A percentile compares a stretch with the other conserved stretches of the same genome.
phyloP scores from a whole-genome alignment of 2,888 invertebrate species.

The Chironomus riparius region DNA sequence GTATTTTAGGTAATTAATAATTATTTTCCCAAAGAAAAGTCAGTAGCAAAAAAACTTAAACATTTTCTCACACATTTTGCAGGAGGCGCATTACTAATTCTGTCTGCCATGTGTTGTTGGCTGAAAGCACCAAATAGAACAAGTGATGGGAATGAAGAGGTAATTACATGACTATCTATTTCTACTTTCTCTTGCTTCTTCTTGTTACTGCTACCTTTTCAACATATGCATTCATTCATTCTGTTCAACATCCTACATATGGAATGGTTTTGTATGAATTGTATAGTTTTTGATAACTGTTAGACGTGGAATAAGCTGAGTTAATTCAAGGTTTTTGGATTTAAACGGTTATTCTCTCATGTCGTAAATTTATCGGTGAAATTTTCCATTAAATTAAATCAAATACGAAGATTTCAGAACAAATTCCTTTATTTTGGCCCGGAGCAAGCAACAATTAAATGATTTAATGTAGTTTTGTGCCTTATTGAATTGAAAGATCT shows the following conservation, averaged over 20 bases:
- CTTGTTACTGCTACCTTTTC: background rate
- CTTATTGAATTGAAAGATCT: no score
- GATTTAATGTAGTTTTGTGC: no score
- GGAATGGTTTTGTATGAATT: no score
- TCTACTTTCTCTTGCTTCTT: background rate
- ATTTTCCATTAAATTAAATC: no score
- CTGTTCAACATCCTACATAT: background rate
- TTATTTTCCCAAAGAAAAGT: background rate
- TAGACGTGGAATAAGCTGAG: no score
- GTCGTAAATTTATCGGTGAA: no score
- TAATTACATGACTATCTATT: conserved; percentile 30
- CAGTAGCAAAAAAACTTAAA: background rate
- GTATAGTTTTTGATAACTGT: no score
- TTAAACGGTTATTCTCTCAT: no score
- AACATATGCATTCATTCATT: background rate
- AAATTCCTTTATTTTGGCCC: no score
- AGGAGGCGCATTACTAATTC: conserved; percentile 62
- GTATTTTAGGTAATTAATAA: conserved; percentile 45
- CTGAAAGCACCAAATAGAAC: conserved; percentile 45
- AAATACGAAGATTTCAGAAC: no score
- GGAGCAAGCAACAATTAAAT: no score
- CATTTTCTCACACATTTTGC: conserved; percentile 1
- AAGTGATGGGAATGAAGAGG: conserved; percentile 46
- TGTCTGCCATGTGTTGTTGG: conserved; percentile 68
- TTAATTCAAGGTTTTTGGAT: no score